Evolutionary conservation across 2,113 vertebrate genomes (phyloP), one percentile per base, ranked within the genome.

Genomic region (Sprattus sprattus): DNA sequence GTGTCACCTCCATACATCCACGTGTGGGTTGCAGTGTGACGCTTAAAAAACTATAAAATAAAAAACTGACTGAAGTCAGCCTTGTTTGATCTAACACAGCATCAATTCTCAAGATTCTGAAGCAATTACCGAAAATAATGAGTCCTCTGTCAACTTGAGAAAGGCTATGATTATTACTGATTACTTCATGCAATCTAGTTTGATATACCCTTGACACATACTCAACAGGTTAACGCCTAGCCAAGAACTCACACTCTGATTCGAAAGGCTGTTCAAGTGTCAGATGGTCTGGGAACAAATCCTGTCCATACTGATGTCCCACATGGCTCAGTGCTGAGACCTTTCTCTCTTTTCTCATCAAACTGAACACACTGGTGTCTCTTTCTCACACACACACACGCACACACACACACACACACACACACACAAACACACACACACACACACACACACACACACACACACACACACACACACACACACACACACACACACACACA

Each of bases 401-500:
- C 57, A 60, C 18, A 60, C 57, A 60, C 57, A 60, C 5, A 25
- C 64, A 67, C 64, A 67, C 22, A 67, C 64, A 28, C 20, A 64
- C 60, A 64, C 52, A 13, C 52, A 57, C 13, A 60, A 2, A 20
- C 57, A 60, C 57, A 60, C 18, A 60, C 57, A 60, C 57, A 60
- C 5, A 25, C 64, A 67, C 64, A 67, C 22, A 67, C 64, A 71
- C n/a, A 71, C 60, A 67, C 60, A 67, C 60, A 67, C 60, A 67
- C 60, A 67, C 60, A 67, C 60, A 67, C 60, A 67, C 60, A 67
- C 60, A 67, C 81, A 46, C 67, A 81, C 82, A 64, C 84, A 81
- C 84, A 54, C 84, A 84, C 83, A 49, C 78, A 81, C 84, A 81
- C 46, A 84, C 67, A 85, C 47, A 64, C 81, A 45, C 64, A 82